Evolutionary conservation across 2,888 invertebrate genomes (phyloP).

Genomic region (Eristalis arbustorum): DNA sequence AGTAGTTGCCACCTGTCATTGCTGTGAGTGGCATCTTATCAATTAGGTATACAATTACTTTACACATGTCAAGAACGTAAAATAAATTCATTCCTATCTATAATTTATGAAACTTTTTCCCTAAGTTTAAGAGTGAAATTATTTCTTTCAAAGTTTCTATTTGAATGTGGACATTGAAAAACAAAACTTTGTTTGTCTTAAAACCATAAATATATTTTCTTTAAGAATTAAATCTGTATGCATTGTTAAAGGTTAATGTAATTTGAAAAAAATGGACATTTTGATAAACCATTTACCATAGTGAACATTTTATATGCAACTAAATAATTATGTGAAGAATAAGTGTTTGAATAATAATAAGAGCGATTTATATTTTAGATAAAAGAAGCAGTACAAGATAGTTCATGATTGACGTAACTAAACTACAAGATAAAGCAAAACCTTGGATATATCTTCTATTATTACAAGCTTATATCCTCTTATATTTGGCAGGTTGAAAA

Average conservation of each 20-base stretch:
- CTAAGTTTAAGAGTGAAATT: slow-evolving; percentile 1
- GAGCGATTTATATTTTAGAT: too few relatives aligned
- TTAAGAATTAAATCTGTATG: neutral
- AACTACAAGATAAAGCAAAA: neutral
- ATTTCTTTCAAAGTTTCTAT: too few relatives aligned
- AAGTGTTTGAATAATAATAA: too few relatives aligned
- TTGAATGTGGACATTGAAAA: neutral
- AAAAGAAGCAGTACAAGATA: neutral
- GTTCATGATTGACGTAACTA: neutral
- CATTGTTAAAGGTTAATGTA: neutral
- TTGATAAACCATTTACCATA: neutral
- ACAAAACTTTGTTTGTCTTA: neutral
- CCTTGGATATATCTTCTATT: neutral
- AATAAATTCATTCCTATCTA: slow-evolving; percentile 73
- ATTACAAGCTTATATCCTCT: neutral
- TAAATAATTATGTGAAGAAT: neutral
- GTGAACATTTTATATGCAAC: neutral
- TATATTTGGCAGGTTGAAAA: slow-evolving; percentile 31
- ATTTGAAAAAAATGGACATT: neutral
- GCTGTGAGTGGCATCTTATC: slow-evolving; percentile 48
- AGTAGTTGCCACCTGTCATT: slow-evolving; percentile 51
- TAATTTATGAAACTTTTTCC: slow-evolving; percentile 25
- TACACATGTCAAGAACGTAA: slow-evolving; percentile 67
- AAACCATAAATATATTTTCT: too few relatives aligned
- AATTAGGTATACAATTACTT: slow-evolving; percentile 25